Conservation (phyloP, 2,888 invertebrate species). For the Pollenia amentaria region DNA sequence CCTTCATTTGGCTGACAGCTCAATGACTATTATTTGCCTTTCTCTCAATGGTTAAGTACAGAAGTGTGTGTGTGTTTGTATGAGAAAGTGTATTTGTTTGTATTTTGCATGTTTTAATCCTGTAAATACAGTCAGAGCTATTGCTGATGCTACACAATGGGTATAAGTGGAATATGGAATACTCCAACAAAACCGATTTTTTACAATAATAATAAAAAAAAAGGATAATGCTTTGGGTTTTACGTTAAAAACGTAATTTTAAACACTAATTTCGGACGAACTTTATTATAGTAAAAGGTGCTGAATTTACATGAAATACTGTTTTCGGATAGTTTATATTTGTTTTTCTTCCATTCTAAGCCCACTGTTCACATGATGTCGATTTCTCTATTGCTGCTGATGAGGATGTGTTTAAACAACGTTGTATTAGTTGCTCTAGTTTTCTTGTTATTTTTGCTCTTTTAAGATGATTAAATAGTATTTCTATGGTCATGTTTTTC, state of each 20-base stretch:
- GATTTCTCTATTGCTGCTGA: conserved; percentile 3
- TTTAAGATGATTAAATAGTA: conserved; percentile 45
- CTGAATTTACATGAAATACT: not conserved
- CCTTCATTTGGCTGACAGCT: conserved; percentile 25
- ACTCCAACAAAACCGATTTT: no score
- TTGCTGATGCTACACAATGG: not conserved
- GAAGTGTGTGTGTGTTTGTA: not conserved
- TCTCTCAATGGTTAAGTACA: not conserved
- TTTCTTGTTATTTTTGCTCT: conserved; percentile 6
- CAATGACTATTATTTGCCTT: conserved; percentile 25
- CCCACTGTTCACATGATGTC: conserved; percentile 18
- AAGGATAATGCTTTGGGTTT: no score
- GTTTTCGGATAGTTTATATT: not conserved
- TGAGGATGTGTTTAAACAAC: not conserved
- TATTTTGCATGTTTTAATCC: conserved; percentile 14
- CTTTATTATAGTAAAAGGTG: no score
- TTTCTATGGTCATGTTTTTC: conserved; percentile 1
- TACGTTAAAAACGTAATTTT: no score
- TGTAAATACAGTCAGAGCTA: not conserved
- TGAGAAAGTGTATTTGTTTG: not conserved
- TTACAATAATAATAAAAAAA: no score
- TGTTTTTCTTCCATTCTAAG: not conserved
- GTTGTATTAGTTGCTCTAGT: conserved; percentile 10
- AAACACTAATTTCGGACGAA: no score
- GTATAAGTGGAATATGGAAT: no score